Base-by-base conservation (phyloP, 1,140 invertebrate species). In the Penaeus chinensis region DNA sequence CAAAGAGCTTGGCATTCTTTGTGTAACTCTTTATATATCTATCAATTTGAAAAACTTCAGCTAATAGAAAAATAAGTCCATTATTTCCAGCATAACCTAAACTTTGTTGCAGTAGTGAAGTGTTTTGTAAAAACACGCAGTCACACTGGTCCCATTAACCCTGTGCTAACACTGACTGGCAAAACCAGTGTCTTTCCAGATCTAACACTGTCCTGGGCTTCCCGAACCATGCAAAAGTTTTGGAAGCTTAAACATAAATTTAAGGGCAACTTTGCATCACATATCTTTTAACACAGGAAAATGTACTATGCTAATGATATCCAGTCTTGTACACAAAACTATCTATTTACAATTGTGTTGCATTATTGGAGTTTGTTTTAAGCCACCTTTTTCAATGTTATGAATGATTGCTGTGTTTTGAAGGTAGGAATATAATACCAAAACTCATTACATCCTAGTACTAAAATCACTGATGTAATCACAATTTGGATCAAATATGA, bases 231-330 rank as follows among this genome's bases (percentile, higher is more conserved):
- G 71, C 42, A 65, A 83, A 71, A 62, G 66, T 60, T 76, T 84
- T 84, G 82, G 82, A 84, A 84, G 82, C 82, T 74, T 84, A 74
- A 71, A 84, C 76, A 84, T 84, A 71, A 84, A 84, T 84, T 61
- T 66, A 24, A 61, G 37, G 54, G 66, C 66, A 61, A 83, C 32
- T 24, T 84, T 42, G 62, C 42, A 84, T 42, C 54, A 69, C 20
- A 74, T 42, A 76, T 71, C 76, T 76, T 65, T 84, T 76, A 66
- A 37, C 69, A 76, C 54, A 65, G 71, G 66, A 83, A 69, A 69
- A 74, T 22, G 62, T 71, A 76, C 8, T 76, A 76, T 60, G 76
- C n/a, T 13, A 76, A 61, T 66, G 54, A 84, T 32, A 76, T 74
- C 37, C 22, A 69, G 7, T 82, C 65, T 27, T 82, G n/a, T 20